Percentiles rank a stretch among this genome's conserved stretches.
phyloP scores from a whole-genome alignment of 1,140 invertebrate genomes.

The Bombus pyrosoma region DNA sequence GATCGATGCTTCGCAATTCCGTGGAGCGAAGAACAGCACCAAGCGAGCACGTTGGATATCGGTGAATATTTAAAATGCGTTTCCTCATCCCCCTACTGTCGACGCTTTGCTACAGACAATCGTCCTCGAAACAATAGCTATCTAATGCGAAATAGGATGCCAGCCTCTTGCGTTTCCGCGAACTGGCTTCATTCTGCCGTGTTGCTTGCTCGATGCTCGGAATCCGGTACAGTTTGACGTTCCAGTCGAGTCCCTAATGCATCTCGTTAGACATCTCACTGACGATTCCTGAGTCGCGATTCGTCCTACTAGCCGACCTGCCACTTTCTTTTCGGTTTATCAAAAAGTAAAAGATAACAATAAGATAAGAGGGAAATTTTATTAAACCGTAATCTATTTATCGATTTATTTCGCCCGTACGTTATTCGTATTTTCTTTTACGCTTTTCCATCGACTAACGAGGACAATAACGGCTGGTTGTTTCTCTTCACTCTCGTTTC shows the following conservation, averaged over 20 bases:
- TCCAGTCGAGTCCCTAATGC: not conserved
- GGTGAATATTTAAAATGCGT: conserved; percentile 48
- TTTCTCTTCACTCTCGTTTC: not conserved
- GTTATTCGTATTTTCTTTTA: no score
- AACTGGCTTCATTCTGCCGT: conserved; percentile 47
- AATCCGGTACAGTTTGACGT: conserved; percentile 1
- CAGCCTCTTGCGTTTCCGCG: conserved; percentile 35
- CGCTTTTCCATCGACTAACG: not conserved
- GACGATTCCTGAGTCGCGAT: not conserved
- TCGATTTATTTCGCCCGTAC: not conserved
- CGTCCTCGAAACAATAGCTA: conserved; percentile 62
- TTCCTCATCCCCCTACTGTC: not conserved
- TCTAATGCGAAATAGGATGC: conserved; percentile 63
- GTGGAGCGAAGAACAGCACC: conserved; percentile 1
- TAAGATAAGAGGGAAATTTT: not conserved
- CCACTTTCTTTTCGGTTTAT: not conserved
- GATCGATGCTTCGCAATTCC: conserved; percentile 33
- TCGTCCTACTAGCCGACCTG: not conserved
- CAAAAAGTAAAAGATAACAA: not conserved
- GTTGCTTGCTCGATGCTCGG: conserved; percentile 25
- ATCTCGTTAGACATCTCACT: conserved; percentile 26
- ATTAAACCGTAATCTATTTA: not conserved
- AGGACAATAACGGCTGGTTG: not conserved
- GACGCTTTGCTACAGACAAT: conserved; percentile 27
- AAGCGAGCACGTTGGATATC: not conserved